A percentile compares a stretch with the other conserved stretches of the same genome.
Conservation (phyloP, 2,113 vertebrate species). For the Furnarius figulus region DNA sequence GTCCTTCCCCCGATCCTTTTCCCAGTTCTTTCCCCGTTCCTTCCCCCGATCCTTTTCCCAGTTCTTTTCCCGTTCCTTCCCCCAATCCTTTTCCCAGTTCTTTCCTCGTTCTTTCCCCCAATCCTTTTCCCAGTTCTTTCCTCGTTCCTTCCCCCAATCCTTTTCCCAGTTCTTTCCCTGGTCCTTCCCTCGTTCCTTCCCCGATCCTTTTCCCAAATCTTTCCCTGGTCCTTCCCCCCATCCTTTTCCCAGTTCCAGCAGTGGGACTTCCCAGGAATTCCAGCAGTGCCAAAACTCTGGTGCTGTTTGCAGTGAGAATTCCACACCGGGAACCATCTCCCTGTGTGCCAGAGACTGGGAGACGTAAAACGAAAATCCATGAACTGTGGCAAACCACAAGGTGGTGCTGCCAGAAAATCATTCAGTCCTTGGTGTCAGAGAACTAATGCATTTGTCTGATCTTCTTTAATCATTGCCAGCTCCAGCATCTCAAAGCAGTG, state of each 20-base stretch:
- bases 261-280: too few relatives aligned
- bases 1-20: too few relatives aligned
- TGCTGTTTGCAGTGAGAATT: neutral
- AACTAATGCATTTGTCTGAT: neutral
- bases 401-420: conserved; percentile 18
- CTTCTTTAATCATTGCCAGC: neutral
- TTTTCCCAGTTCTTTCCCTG: neutral
- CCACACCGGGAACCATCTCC: accelerated
- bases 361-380: neutral
- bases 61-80: too few relatives aligned
- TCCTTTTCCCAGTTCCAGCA: too few relatives aligned
- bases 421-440: accelerated
- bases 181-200: neutral
- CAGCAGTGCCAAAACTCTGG: neutral
- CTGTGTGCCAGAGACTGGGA: neutral
- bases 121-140: neutral
- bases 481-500: neutral
- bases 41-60: too few relatives aligned
- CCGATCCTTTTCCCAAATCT: neutral
- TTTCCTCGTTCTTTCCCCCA: neutral
- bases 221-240: too few relatives aligned
- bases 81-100: neutral
- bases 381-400: conserved; percentile 1
- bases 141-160: neutral
- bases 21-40: neutral